phyloP scores from a whole-genome alignment of 2,113 vertebrate species.

The Ardeotis arabs region DNA sequence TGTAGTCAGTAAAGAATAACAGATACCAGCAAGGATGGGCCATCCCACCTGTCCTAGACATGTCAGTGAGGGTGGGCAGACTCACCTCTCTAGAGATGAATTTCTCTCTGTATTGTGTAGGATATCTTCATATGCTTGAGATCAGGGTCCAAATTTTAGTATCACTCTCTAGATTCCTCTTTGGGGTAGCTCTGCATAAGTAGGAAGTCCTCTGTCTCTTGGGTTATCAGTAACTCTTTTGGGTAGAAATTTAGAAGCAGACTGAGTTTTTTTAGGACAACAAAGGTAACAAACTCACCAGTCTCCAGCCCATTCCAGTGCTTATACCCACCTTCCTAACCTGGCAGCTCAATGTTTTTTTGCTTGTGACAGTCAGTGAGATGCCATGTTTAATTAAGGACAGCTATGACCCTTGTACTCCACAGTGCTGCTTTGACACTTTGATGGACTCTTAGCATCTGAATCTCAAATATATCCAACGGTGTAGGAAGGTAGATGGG shows the following conservation, averaged over 20 bases:
- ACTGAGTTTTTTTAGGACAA: neutral
- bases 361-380: neutral
- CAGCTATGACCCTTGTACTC: neutral
- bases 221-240: neutral
- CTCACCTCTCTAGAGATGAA: neutral
- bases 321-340: neutral
- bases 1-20: neutral
- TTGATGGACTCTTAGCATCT: neutral
- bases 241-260: neutral
- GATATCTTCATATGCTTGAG: neutral
- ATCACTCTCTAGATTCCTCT: neutral
- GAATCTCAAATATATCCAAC: neutral
- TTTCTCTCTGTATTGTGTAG: neutral
- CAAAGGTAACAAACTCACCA: neutral
- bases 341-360: neutral
- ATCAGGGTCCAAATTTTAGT: neutral
- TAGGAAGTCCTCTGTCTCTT: neutral
- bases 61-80: neutral
- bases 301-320: neutral
- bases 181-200: neutral
- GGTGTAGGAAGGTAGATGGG: neutral
- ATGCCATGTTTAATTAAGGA: neutral
- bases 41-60: neutral
- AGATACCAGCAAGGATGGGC: neutral
- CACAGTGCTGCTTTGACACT: neutral